A percentile compares a stretch with the other conserved stretches of the same genome.
These are phyloP conservation scores for Bufo bufo DNA, from an alignment of 2,113 vertebrate species.

Conservation along the genomic window DNA sequence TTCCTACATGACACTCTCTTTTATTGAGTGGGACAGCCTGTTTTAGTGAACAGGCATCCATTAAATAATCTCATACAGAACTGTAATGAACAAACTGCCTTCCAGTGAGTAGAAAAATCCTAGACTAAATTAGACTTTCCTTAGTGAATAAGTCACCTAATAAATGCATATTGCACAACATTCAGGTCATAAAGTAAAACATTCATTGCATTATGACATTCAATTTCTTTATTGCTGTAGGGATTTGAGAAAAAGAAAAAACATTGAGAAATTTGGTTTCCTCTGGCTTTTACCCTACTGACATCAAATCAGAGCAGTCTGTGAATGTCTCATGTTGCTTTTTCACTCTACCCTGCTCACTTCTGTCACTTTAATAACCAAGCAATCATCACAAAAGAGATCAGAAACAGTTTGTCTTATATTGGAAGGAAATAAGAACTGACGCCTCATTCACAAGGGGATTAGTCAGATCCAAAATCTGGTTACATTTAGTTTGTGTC, in stretches of 20 bases:
- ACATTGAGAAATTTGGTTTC: neutral
- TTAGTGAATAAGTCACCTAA: conserved; percentile 26
- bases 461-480: conserved; percentile 40
- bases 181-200: neutral
- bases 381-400: conserved; percentile 32
- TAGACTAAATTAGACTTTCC: conserved; percentile 3
- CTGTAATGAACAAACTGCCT: conserved; percentile 15
- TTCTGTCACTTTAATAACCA: conserved; percentile 49
- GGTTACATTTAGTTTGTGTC: conserved; percentile 25
- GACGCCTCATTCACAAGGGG: conserved; percentile 14
- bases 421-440: conserved; percentile 49
- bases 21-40: conserved; percentile 4
- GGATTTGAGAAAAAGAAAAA: neutral
- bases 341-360: neutral
- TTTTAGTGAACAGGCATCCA: neutral
- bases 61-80: neutral
- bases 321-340: conserved; percentile 15
- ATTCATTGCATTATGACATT: neutral
- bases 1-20: neutral
- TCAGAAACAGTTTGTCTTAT: conserved; percentile 52
- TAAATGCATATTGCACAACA: neutral
- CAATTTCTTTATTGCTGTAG: neutral
- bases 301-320: conserved; percentile 27
- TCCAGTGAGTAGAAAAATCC: neutral
- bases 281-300: conserved; percentile 10